These are phyloP conservation scores for Caenorhabditis angaria DNA, from an alignment of 2,888 invertebrate species.

Conservation along the genomic window DNA sequence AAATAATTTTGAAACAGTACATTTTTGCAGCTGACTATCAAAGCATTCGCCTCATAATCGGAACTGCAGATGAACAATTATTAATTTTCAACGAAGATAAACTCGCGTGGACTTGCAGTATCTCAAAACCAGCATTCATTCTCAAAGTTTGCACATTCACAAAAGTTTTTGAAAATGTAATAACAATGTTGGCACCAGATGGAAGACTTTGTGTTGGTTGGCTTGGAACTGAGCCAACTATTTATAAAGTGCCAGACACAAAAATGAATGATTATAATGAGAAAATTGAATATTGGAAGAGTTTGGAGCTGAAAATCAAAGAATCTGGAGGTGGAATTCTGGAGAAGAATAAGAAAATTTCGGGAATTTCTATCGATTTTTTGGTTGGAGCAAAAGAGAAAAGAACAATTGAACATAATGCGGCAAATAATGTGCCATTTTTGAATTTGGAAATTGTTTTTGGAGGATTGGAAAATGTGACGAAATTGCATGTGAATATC, in stretches of 20 bases:
- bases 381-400: slow-evolving; percentile 24
- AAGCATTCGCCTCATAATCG: slow-evolving; percentile 34
- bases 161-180: slow-evolving; percentile 34
- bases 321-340: slow-evolving; percentile 14
- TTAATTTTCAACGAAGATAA: slow-evolving; percentile 45
- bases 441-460: slow-evolving; percentile 20
- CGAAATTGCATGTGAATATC: slow-evolving; percentile 29
- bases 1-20: no score
- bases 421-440: slow-evolving; percentile 26
- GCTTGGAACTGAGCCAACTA: slow-evolving; percentile 52
- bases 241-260: slow-evolving; percentile 40
- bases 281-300: slow-evolving; percentile 24
- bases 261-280: slow-evolving; percentile 24
- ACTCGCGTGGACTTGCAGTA: slow-evolving; percentile 52
- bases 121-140: slow-evolving; percentile 29
- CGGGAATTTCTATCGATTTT: slow-evolving; percentile 26
- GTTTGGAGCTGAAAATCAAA: slow-evolving; percentile 29
- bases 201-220: slow-evolving; percentile 48
- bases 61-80: slow-evolving; percentile 36
- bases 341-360: slow-evolving; percentile 7
- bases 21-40: no score
- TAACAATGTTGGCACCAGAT: slow-evolving; percentile 27
- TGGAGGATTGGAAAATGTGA: slow-evolving; percentile 14
- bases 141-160: slow-evolving; percentile 16
- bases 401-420: slow-evolving; percentile 34